Percentiles rank a stretch among this genome's conserved stretches.
These are phyloP conservation scores for Dioctria linearis DNA, from an alignment of 2,888 invertebrate species.

Conservation along the genomic window DNA sequence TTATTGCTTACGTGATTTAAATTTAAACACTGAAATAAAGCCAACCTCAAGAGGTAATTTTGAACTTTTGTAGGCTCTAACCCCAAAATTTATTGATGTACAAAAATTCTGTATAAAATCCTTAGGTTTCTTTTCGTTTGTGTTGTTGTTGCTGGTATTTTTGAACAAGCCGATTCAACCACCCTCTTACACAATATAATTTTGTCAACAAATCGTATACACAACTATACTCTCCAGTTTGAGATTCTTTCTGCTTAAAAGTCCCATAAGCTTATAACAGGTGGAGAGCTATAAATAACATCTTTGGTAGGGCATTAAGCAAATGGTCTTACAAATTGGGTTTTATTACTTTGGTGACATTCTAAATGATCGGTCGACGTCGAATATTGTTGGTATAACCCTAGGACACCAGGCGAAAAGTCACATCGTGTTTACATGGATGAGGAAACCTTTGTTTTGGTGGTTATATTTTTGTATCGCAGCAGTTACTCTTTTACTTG, in stretches of 20 bases:
- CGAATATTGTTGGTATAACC: background rate
- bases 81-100: slow-evolving; percentile 32
- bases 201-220: slow-evolving; percentile 31
- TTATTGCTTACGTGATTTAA: slow-evolving; percentile 50
- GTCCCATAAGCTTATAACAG: slow-evolving; percentile 38
- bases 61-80: background rate
- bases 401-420: background rate
- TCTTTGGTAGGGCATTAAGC: slow-evolving; percentile 46
- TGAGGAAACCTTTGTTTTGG: slow-evolving; percentile 3
- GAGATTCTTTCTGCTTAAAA: slow-evolving; percentile 20
- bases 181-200: slow-evolving; percentile 16
- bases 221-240: slow-evolving; percentile 12
- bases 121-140: slow-evolving; percentile 2
- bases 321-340: slow-evolving; percentile 48
- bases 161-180: background rate
- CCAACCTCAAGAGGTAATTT: slow-evolving; percentile 26
- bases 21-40: slow-evolving; percentile 25
- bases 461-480: background rate
- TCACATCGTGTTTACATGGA: slow-evolving; percentile 32
- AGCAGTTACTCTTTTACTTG: background rate
- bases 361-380: slow-evolving; percentile 35
- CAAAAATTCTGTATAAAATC: slow-evolving; percentile 23
- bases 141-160: background rate
- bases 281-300: slow-evolving; percentile 42
- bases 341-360: slow-evolving; percentile 45